These are phyloP conservation scores for Limonius californicus DNA, from an alignment of 1,140 invertebrate species.

Conservation along the genomic window DNA sequence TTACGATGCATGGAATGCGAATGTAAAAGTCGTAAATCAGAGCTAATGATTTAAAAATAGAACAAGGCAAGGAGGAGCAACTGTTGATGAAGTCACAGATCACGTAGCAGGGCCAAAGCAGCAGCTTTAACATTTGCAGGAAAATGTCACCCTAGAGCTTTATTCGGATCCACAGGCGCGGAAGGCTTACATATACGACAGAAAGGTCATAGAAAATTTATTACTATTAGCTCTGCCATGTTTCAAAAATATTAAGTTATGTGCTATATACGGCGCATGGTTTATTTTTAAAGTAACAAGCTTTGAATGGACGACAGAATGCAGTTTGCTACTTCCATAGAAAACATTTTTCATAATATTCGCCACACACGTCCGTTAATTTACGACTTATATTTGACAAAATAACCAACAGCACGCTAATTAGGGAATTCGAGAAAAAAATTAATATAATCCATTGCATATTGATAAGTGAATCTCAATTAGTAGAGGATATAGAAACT, in stretches of 20 bases:
- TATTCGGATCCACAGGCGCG: conserved; percentile 11
- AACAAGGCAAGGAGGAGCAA: not conserved
- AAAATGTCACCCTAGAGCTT: conserved; percentile 23
- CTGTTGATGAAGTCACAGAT: conserved; percentile 21
- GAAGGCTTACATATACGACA: conserved; percentile 8
- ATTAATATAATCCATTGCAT: not conserved
- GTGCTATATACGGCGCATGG: not conserved
- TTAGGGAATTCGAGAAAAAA: too few species aligned
- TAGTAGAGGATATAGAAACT: too few species aligned
- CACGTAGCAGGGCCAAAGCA: conserved; percentile 17
- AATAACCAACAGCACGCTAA: too few species aligned
- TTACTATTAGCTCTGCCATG: conserved; percentile 13
- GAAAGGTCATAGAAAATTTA: conserved; percentile 25
- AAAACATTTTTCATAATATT: too few species aligned
- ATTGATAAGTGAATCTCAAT: too few species aligned
- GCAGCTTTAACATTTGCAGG: conserved; percentile 18
- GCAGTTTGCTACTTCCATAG: too few species aligned
- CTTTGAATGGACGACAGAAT: not conserved
- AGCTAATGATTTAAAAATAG: conserved; percentile 11
- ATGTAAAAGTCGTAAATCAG: conserved; percentile 14
- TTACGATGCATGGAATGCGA: not conserved
- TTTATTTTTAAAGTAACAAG: conserved; percentile 1
- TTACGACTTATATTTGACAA: too few species aligned
- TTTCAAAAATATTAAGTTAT: conserved; percentile 13
- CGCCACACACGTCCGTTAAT: too few species aligned